Evolutionary conservation across 2,888 invertebrate genomes (phyloP).

Genomic region (Tenthredo mesomela): DNA sequence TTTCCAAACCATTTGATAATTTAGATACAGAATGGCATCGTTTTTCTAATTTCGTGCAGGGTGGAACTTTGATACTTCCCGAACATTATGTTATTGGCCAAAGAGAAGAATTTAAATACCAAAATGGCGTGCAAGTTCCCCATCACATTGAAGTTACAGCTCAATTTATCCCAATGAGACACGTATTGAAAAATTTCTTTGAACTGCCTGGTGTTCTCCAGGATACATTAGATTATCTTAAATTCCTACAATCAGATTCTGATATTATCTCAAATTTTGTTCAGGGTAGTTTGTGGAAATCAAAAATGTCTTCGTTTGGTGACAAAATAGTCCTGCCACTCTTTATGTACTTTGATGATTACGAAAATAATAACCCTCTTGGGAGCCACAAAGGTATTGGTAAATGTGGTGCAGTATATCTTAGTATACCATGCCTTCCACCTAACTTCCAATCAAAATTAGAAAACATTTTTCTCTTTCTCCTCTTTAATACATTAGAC

Average conservation of each 20-base stretch:
- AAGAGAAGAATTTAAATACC: background rate
- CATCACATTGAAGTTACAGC: background rate
- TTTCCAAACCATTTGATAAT: background rate
- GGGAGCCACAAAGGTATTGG: conserved; percentile 56
- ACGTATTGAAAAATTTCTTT: background rate
- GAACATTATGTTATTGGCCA: background rate
- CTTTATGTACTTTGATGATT: conserved; percentile 58
- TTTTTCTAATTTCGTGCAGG: background rate
- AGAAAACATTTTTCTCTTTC: conserved; percentile 56
- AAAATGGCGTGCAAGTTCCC: background rate
- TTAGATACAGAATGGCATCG: background rate
- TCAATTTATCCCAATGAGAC: background rate
- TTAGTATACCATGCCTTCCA: conserved; percentile 56
- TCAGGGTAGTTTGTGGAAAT: conserved; percentile 13
- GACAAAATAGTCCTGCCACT: conserved; percentile 55
- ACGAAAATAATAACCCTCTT: conserved; percentile 58
- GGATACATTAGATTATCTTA: conserved; percentile 17
- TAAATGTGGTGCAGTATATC: conserved; percentile 58
- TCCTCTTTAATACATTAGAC: conserved; percentile 53
- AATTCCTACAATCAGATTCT: background rate
- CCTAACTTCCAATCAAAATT: conserved; percentile 56
- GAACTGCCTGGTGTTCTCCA: background rate
- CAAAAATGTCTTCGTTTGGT: conserved; percentile 4
- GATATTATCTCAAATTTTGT: background rate
- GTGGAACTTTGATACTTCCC: background rate